Percentiles rank a stretch among this genome's conserved stretches.
Evolutionary conservation across 2,888 invertebrate species (phyloP).

Genomic region (Argyra leucocephala): DNA sequence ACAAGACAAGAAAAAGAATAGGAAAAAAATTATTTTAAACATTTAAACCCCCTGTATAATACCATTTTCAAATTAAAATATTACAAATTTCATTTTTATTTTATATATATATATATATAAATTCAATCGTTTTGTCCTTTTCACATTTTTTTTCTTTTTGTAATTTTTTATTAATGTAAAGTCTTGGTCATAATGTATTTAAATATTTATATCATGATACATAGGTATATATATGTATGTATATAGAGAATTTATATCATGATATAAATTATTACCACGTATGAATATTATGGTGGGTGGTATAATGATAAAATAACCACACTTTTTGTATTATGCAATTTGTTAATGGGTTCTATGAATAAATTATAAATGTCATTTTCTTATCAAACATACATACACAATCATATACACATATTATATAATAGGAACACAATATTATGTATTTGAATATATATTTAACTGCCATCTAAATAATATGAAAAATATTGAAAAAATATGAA

Average conservation of each 20-base stretch:
- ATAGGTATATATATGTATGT: too few species aligned
- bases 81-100: too few species aligned
- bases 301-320: background rate
- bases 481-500: too few species aligned
- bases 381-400: background rate
- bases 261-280: background rate
- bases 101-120: too few species aligned
- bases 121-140: too few species aligned
- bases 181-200: background rate
- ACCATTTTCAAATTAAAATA: too few species aligned
- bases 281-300: background rate
- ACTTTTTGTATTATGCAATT: constrained; percentile 2
- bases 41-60: too few species aligned
- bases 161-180: background rate
- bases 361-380: background rate
- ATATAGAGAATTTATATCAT: background rate
- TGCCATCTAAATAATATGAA: too few species aligned
- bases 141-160: too few species aligned
- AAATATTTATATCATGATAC: background rate
- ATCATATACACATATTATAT: background rate
- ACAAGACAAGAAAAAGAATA: too few species aligned
- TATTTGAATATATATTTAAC: background rate
- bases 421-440: too few species aligned
- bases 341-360: background rate
- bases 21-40: too few species aligned